Evolutionary conservation across 37 sponge, comb jelly and placozoan genomes (phyloP).

Genomic region (Chondrilla cf. caribensis): DNA sequence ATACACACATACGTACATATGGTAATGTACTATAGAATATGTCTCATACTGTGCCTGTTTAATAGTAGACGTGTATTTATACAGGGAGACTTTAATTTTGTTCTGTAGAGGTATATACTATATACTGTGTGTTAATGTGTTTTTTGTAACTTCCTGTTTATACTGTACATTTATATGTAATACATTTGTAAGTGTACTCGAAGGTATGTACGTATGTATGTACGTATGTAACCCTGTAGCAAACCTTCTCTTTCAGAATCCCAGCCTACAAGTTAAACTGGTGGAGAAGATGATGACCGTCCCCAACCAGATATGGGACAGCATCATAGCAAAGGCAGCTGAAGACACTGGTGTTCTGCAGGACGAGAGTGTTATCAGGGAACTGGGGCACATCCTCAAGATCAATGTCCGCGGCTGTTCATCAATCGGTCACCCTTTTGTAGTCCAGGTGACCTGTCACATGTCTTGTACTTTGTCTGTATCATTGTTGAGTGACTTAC

Average conservation of each 20-base stretch:
- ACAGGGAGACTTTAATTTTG: too few species aligned
- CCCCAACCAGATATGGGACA: constrained; percentile 97
- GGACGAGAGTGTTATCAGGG: constrained; percentile 84
- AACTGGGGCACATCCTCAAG: constrained; percentile 94
- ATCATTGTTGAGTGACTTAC: neutral
- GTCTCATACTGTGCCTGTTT: too few species aligned
- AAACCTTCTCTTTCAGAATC: constrained; percentile 56
- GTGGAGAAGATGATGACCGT: constrained; percentile 96
- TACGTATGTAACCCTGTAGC: too few species aligned
- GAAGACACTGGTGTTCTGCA: constrained; percentile 76
- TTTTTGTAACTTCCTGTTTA: too few species aligned
- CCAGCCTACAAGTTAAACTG: constrained; percentile 75
- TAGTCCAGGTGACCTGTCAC: constrained; percentile 68
- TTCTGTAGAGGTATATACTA: too few species aligned
- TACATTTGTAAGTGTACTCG: too few species aligned
- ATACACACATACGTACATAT: neutral
- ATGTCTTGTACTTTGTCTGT: neutral
- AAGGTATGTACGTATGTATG: too few species aligned
- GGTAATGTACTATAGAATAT: too few species aligned
- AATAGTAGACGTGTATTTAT: too few species aligned
- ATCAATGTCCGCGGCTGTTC: constrained; percentile 92
- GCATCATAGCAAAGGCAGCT: constrained; percentile 76
- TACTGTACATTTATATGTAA: too few species aligned
- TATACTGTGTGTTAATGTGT: too few species aligned
- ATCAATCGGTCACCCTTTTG: constrained; percentile 96